Base-by-base conservation (phyloP, 92 coral and sea anemone genomes). In the Muricea muricata region DNA sequence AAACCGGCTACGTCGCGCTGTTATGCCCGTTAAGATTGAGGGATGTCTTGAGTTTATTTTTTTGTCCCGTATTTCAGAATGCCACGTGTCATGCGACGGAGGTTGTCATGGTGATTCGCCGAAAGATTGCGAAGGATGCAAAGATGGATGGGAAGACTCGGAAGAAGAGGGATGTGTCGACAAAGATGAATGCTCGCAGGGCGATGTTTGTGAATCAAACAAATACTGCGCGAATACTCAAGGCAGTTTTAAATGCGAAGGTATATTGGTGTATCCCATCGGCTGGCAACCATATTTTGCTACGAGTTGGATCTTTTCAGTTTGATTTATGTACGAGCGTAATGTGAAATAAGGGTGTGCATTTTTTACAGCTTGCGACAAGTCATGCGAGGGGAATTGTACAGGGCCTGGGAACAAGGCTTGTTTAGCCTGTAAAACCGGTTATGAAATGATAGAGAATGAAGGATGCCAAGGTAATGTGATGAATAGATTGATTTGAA, bases 401-500 rank as follows among this genome's bases (percentile, higher is more conserved):
- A 93, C 94, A 8, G 91, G 93, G n/a, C 91, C 88, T 68, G 98
- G 98, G 26, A 86, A 97, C 1, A 91, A 93, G 54, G 92, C 89
- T 0, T 95, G 98, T 42, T 66, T 40, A 66, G 96, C 89, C 26
- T 95, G 98, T 61, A 91, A 89, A 77, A 86, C 47, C 10, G 98
- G 98, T 34, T 95, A 91, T 77, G 82, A 20, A 24, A 93, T 90
- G 97, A 85, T 89, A 15, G 97, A 95, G 1, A 91, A 91, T 14
- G 98, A 95, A 10, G 98, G 96, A 12, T 95, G 98, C 72, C 90
- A 95, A 91, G 98, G 97, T 95, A 71, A 26, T n/a, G n/a, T n/a
- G n/a, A n/a, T n/a, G n/a, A n/a, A n/a, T n/a, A n/a, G n/a, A n/a
- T n/a, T n/a, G n/a, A n/a, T n/a, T n/a, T n/a, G n/a, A n/a, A n/a